Base-by-base conservation (phyloP, 2,113 vertebrate species). In the Pachypanchax playfairii region DNA sequence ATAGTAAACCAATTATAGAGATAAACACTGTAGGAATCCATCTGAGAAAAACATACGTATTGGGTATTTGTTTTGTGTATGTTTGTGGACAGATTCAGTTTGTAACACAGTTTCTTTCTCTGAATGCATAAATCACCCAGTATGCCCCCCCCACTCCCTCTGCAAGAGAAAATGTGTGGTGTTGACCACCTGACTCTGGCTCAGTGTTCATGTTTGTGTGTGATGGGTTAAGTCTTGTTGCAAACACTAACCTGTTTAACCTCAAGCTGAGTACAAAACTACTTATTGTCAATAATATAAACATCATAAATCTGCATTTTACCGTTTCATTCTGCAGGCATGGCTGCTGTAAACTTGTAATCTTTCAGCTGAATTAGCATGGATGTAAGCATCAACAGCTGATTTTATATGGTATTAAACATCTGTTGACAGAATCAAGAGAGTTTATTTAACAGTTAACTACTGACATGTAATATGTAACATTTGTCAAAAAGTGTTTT, bases 81-180 rank as follows among this genome's bases (percentile, higher is more conserved):
- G 48, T 52, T 79, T 68, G 76, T 28, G 29, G 50, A 41, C 59
- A 77, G 82, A 80, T 42, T 58, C 77, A 28, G 66, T 80, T 84
- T 89, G 85, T 89, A 87, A 83, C 80, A 87, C 76, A 77, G 76
- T 85, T 80, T 66, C 75, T 84, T 81, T 83, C 64, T 80, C 74
- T 74, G 10, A 15, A 77, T 44, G 80, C 78, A 67, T 79, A 41
- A 77, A 76, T 73, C 69, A 38, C 71, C 77, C 65, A 76, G 73
- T 44, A 57, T 60, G 1, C 70, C 78, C 31, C 68, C 65, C 21
- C 77, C 17, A 77, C 60, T 15, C 70, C 66, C 33, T 58, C 63
- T 44, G 68, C 70, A 20, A 52, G 33, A 43, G 61, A 55, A 51
- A n/a, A n/a, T n/a, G n/a, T n/a, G n/a, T n/a, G 25, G 25, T 56